Base-by-base conservation (phyloP, 1,140 invertebrate genomes). In the Ceratosolen solmsi region DNA sequence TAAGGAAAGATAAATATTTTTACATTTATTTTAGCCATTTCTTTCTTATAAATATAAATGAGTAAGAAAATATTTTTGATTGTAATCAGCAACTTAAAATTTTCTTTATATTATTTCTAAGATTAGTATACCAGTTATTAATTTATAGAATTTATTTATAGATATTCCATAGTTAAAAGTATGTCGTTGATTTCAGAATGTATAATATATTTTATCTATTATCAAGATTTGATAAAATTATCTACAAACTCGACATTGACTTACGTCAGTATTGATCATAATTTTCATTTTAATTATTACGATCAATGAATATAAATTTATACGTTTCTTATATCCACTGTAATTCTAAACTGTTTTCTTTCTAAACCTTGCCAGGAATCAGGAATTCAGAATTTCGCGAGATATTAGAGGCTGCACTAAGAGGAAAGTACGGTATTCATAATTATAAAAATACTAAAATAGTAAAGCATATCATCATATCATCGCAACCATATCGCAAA, bases 301-400 rank as follows among this genome's bases (percentile, higher is more conserved):
- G n/a, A 5, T 38, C 27, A 54, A 20, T 33, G 2, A 73, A 33
- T 33, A 20, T 27, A 5, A 17, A 30, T 72, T 27, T 51, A 8
- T 30, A 49, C 27, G 4, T 74, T 22, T 75, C 15, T 58, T 17
- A 58, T 38, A 25, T 65, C 27, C 41, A n/a, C n/a, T 20, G 9
- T 49, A 58, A 74, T 22, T 60, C 5, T 58, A 25, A 63, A 30
- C 27, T 46, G 2, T 38, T 56, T 82, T 82, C 65, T 81, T 76
- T 83, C 41, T 76, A 60, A 84, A 81, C 49, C 60, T 75, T 79
- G 41, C 38, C 73, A 84, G 75, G 79, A 22, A 83, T 79, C 58
- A 63, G 65, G 49, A 83, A 83, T 75, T 83, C 76, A 60, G 82
- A 83, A 83, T 82, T 82, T 79, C 81, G 81, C 74, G 81, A 78